Percentiles rank a stretch among this genome's conserved stretches.
Conservation (phyloP, 2,113 vertebrate genomes). For the Opisthocomus hoazin region DNA sequence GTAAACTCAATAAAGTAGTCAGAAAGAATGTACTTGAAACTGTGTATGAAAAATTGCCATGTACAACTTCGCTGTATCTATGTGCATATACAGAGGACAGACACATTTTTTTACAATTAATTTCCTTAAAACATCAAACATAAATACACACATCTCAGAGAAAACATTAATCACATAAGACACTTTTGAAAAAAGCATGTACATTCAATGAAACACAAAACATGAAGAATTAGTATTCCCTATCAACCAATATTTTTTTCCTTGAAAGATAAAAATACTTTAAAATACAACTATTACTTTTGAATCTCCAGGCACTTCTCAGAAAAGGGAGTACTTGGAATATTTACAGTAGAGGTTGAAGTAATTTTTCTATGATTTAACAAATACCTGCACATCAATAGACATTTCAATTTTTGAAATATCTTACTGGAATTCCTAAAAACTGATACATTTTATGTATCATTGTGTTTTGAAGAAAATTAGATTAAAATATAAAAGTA, state of each 20-base stretch:
- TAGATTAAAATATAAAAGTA: neutral
- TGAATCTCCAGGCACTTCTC: neutral
- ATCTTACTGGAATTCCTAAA: neutral
- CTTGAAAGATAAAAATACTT: neutral
- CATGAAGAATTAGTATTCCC: neutral
- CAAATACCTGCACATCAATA: neutral
- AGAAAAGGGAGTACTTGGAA: neutral
- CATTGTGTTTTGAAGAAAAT: neutral
- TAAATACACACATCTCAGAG: neutral
- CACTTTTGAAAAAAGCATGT: neutral
- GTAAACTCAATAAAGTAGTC: conserved; percentile 50
- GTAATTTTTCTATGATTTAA: neutral
- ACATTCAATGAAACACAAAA: neutral
- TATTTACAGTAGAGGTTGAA: neutral
- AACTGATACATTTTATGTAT: neutral
- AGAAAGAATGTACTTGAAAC: conserved; percentile 25
- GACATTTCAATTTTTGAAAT: neutral
- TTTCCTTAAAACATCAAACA: neutral
- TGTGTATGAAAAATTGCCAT: conserved; percentile 17
- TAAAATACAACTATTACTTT: neutral
- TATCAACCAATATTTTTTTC: neutral
- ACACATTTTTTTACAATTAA: neutral
- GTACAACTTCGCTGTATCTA: conserved; percentile 3
- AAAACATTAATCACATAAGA: neutral
- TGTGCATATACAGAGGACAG: neutral